phyloP scores from a whole-genome alignment of 2,888 invertebrate species.

The Hetaerina titia region DNA sequence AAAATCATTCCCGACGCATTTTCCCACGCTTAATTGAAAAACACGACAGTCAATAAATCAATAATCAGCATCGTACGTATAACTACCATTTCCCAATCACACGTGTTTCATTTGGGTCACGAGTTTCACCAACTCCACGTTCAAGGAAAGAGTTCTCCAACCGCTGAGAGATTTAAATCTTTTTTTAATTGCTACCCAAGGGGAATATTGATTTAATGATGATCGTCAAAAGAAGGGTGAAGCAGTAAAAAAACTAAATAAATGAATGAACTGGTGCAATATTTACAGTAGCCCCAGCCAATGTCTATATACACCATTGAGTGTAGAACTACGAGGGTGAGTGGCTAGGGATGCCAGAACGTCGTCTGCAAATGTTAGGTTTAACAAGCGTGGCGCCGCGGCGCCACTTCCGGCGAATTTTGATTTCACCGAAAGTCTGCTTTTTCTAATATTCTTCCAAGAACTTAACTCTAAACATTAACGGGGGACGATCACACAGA shows the following conservation, averaged over 20 bases:
- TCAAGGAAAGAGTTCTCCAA: not conserved
- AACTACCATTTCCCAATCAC: too few relatives aligned
- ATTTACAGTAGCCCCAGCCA: not conserved
- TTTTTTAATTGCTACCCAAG: too few relatives aligned
- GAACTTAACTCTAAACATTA: not conserved
- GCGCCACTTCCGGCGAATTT: not conserved
- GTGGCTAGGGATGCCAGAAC: not conserved
- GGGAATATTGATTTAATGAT: too few relatives aligned
- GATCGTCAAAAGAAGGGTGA: too few relatives aligned
- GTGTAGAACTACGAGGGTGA: not conserved
- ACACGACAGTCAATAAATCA: not conserved
- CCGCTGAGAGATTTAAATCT: too few relatives aligned
- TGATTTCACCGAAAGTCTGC: not conserved
- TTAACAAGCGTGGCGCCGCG: not conserved
- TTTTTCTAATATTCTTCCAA: not conserved
- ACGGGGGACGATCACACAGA: not conserved
- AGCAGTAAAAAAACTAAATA: not conserved
- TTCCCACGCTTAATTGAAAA: conserved; percentile 21
- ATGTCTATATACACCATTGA: not conserved
- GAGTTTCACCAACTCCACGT: not conserved
- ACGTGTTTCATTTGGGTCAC: not conserved
- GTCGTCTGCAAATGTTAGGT: not conserved
- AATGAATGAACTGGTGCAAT: not conserved
- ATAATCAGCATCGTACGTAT: not conserved
- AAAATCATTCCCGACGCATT: conserved; percentile 13